Conservation (phyloP, 2,797 vertebrate species). For the Antennarius maculatus region DNA sequence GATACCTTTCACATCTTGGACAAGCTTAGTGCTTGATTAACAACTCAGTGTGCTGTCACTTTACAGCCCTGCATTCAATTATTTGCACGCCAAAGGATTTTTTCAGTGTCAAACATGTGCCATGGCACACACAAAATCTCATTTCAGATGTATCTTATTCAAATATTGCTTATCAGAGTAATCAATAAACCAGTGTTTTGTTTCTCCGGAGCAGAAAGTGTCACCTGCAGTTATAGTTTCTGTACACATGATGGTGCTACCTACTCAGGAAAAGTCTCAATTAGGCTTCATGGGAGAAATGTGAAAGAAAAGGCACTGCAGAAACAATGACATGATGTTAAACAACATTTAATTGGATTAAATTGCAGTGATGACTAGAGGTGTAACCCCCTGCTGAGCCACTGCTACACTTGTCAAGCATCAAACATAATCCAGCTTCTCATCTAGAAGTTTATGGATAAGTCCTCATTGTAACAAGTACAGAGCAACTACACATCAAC, state of each 20-base stretch:
- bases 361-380: neutral
- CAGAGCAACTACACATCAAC: constrained; percentile 29
- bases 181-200: no score
- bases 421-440: constrained; percentile 70
- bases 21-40: no score
- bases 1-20: no score
- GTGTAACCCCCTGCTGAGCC: neutral
- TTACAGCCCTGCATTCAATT: no score
- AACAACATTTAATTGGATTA: neutral
- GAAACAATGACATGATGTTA: neutral
- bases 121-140: no score
- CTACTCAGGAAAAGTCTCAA: constrained; percentile 2
- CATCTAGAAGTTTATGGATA: constrained; percentile 65
- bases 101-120: no score
- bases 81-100: no score
- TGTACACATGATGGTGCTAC: constrained; percentile 53
- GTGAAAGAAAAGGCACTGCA: neutral
- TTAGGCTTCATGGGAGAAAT: neutral
- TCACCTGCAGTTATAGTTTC: neutral
- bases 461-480: constrained; percentile 74
- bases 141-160: no score
- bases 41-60: no score
- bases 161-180: no score
- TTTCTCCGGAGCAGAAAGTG: no score
- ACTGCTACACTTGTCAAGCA: constrained; percentile 37